These are phyloP conservation scores for Hemicentrotus pulcherrimus DNA, from an alignment of 35 echinoderm and acorn worm species.

Conservation along the genomic window DNA sequence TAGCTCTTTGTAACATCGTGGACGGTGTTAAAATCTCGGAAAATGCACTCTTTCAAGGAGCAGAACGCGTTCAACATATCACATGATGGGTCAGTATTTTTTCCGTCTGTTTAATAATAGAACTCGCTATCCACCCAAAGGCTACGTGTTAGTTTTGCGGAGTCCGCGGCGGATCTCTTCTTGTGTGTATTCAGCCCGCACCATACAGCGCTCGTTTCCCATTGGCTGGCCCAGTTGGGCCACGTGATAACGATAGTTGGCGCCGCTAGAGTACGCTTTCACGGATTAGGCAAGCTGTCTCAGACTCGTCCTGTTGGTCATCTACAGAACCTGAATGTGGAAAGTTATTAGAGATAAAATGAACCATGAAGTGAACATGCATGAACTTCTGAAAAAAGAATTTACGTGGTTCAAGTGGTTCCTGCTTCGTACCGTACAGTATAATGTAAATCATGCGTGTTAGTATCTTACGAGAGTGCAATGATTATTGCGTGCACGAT, in stretches of 20 bases:
- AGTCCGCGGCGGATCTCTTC: background rate
- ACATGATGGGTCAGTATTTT: background rate
- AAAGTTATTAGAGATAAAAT: background rate
- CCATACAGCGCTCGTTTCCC: background rate
- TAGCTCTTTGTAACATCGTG: background rate
- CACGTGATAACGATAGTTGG: background rate
- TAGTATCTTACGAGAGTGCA: background rate
- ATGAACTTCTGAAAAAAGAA: background rate
- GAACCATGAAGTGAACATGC: background rate
- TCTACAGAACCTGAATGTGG: constrained; percentile 31
- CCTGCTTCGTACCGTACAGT: background rate
- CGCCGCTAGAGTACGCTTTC: constrained; percentile 35
- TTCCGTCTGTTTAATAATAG: background rate
- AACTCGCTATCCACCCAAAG: background rate
- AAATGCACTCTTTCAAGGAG: background rate
- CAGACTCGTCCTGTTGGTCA: constrained; percentile 22
- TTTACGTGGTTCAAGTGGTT: background rate
- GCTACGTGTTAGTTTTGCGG: background rate
- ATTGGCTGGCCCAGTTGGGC: background rate
- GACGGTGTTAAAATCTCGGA: background rate
- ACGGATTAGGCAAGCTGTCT: constrained; percentile 46
- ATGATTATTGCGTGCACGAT: background rate
- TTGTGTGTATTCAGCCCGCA: background rate
- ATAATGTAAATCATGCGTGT: background rate
- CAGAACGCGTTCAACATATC: background rate